Percentiles rank a stretch among this genome's conserved stretches.
Evolutionary conservation across 2,113 vertebrate species (phyloP).

Genomic region (human): DNA sequence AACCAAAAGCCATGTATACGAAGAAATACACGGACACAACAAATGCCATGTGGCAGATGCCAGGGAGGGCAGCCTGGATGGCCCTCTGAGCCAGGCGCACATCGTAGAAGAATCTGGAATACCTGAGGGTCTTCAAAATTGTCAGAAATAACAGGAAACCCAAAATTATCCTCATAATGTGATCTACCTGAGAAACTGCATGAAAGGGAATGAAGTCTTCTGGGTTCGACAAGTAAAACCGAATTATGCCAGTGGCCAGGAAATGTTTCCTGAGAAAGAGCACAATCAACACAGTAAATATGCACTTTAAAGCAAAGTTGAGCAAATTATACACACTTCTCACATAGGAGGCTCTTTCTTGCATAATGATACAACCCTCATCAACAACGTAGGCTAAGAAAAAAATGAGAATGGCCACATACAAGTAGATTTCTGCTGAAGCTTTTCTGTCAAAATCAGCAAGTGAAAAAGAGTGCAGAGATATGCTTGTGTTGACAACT

Average conservation of each 20-base stretch:
- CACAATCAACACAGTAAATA: slow-evolving; percentile 56
- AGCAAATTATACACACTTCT: slow-evolving; percentile 61
- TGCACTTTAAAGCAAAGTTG: slow-evolving; percentile 69
- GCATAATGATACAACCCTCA: slow-evolving; percentile 41
- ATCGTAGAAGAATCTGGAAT: slow-evolving; percentile 62
- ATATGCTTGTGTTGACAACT: slow-evolving; percentile 68
- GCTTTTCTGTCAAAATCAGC: slow-evolving; percentile 56
- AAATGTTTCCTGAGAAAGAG: slow-evolving; percentile 68
- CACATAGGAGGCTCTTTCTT: slow-evolving; percentile 62
- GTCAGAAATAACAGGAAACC: slow-evolving; percentile 79
- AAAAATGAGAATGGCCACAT: slow-evolving; percentile 50
- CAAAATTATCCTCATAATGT: slow-evolving; percentile 56
- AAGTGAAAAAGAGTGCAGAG: slow-evolving; percentile 73
- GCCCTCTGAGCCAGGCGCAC: slow-evolving; percentile 78
- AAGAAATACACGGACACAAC: slow-evolving; percentile 71
- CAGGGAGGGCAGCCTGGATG: slow-evolving; percentile 57
- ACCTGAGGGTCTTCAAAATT: slow-evolving; percentile 80
- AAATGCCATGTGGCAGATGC: slow-evolving; percentile 76
- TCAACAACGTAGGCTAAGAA: slow-evolving; percentile 50
- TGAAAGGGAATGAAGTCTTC: slow-evolving; percentile 80
- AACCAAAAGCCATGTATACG: slow-evolving; percentile 76
- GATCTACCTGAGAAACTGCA: slow-evolving; percentile 70
- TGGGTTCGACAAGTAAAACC: slow-evolving; percentile 41
- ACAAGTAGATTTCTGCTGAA: slow-evolving; percentile 50
- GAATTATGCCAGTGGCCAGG: slow-evolving; percentile 44